Evolutionary conservation across 2,797 vertebrate species (phyloP).

Genomic region (Oreonectes daqikongensis): DNA sequence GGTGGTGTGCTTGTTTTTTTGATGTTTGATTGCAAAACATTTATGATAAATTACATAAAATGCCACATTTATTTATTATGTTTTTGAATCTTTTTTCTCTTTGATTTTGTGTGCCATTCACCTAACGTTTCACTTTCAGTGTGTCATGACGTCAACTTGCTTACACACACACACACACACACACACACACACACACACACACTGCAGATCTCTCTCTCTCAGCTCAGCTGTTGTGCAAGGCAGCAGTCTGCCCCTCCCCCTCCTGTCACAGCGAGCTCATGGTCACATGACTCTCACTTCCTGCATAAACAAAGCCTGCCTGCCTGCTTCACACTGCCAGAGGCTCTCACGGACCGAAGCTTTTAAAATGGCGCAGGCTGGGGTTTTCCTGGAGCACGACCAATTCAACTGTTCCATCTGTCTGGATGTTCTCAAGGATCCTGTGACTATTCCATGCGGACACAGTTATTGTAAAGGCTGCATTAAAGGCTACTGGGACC

Average conservation of each 20-base stretch:
- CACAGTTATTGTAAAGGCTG: slow-evolving; percentile 78
- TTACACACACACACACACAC: too few species aligned
- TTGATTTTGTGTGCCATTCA: too few species aligned
- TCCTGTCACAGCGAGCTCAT: neutral
- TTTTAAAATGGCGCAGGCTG: slow-evolving; percentile 74
- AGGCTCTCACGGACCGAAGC: neutral
- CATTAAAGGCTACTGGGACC: slow-evolving; percentile 79
- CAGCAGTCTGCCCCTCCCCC: slow-evolving; percentile 20
- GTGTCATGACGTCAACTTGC: neutral
- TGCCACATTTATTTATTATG: too few species aligned
- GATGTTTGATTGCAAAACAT: too few species aligned
- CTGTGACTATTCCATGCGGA: slow-evolving; percentile 79
- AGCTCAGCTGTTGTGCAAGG: slow-evolving; percentile 11
- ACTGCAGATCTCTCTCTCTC: slow-evolving; percentile 6
- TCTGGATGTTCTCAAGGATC: slow-evolving; percentile 73
- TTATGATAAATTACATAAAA: too few species aligned
- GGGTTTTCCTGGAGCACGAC: slow-evolving; percentile 75
- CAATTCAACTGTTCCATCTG: slow-evolving; percentile 82
- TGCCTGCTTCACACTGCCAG: slow-evolving; percentile 8
- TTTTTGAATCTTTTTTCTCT: too few species aligned
- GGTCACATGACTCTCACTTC: slow-evolving; percentile 51
- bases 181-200: too few species aligned
- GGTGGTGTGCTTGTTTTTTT: too few species aligned
- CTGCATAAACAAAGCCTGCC: slow-evolving; percentile 55
- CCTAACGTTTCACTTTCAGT: too few species aligned